These are phyloP conservation scores for Lepilemur septentrionalis DNA, from an alignment of 2,797 vertebrate genomes.

Conservation along the genomic window DNA sequence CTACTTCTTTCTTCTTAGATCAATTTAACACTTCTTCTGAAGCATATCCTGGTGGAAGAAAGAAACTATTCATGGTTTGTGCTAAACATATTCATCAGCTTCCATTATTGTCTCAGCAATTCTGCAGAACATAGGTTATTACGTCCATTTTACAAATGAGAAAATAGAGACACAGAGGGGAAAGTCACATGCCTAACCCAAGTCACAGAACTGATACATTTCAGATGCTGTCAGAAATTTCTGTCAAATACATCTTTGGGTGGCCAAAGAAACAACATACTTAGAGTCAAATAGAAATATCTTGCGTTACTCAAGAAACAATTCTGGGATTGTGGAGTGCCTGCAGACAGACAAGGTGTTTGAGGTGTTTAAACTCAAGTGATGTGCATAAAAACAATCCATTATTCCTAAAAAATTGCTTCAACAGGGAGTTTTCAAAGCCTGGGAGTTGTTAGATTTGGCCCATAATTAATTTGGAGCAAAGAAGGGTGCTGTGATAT, in stretches of 20 bases:
- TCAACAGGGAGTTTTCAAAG: not conserved
- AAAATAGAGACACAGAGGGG: not conserved
- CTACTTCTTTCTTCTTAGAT: not conserved
- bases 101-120: not conserved
- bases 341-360: not conserved
- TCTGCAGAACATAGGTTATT: not conserved
- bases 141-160: slow-evolving; percentile 4
- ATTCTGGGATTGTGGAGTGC: not conserved
- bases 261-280: not conserved
- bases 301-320: not conserved
- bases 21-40: not conserved
- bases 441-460: not conserved
- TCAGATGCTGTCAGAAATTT: not conserved
- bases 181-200: not conserved
- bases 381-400: not conserved
- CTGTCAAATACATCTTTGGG: not conserved
- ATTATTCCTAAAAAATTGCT: not conserved
- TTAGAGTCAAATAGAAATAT: not conserved
- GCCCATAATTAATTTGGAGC: not conserved
- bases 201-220: not conserved
- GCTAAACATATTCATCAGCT: not conserved
- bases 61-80: not conserved
- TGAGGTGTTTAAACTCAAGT: not conserved
- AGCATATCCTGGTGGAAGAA: not conserved
- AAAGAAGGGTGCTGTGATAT: not conserved